A percentile compares a stretch with the other conserved stretches of the same genome.
Evolutionary conservation across 2,888 invertebrate species (phyloP).

Genomic region (Celastrina argiolus): DNA sequence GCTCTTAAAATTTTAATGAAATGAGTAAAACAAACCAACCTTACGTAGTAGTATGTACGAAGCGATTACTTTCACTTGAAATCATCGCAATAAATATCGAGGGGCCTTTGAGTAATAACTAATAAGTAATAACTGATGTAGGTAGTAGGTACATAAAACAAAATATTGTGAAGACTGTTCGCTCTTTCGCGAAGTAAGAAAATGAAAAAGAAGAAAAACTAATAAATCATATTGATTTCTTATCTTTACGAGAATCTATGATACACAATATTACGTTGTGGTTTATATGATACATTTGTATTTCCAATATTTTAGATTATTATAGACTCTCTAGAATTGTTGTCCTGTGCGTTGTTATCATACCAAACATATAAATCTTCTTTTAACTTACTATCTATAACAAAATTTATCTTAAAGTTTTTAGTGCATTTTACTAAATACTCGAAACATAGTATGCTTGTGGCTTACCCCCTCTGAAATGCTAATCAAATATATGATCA

Average conservation of each 20-base stretch:
- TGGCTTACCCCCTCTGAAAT: too few relatives aligned
- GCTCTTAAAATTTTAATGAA: too few relatives aligned
- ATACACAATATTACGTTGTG: slow-evolving; percentile 10
- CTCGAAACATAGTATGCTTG: too few relatives aligned
- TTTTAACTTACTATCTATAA: too few relatives aligned
- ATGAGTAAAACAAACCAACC: too few relatives aligned
- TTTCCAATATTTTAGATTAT: neutral
- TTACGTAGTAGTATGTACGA: neutral
- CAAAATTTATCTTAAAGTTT: too few relatives aligned
- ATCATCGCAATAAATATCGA: neutral
- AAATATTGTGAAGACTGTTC: neutral
- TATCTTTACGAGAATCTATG: slow-evolving; percentile 10
- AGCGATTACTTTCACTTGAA: neutral
- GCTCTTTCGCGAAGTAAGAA: neutral
- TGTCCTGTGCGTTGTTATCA: neutral
- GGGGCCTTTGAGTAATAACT: neutral
- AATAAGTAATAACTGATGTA: neutral
- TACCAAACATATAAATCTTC: too few relatives aligned
- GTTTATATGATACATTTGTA: neutral
- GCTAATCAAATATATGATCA: too few relatives aligned
- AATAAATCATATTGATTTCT: slow-evolving; percentile 14
- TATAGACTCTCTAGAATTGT: neutral
- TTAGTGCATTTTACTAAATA: too few relatives aligned
- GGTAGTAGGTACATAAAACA: neutral
- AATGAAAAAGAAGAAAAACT: slow-evolving; percentile 6